A percentile compares a stretch with the other conserved stretches of the same genome.
Evolutionary conservation across 1,140 invertebrate species (phyloP).

Genomic region (Metaphire vulgaris): DNA sequence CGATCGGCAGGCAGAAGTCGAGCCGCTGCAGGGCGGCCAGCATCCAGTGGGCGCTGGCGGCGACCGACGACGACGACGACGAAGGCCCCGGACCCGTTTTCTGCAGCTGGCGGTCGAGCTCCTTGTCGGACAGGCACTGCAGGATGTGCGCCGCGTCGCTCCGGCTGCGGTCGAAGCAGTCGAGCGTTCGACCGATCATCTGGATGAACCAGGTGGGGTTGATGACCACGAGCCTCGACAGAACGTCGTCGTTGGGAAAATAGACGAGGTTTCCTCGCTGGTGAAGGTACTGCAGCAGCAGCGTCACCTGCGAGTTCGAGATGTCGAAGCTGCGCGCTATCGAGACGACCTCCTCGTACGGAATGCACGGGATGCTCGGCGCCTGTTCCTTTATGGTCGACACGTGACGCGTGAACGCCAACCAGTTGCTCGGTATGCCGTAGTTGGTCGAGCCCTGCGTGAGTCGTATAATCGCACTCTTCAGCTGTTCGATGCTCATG

Average conservation of each 20-base stretch:
- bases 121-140: constrained; percentile 20
- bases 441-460: neutral
- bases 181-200: constrained; percentile 16
- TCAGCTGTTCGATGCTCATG: constrained; percentile 28
- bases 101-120: constrained; percentile 25
- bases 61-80: neutral
- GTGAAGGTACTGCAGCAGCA: constrained; percentile 28
- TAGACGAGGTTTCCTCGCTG: constrained; percentile 24
- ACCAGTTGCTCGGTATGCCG: constrained; percentile 21
- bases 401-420: constrained; percentile 21
- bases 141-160: neutral
- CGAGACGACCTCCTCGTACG: constrained; percentile 27
- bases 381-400: constrained; percentile 19
- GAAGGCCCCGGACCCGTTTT: neutral
- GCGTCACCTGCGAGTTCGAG: constrained; percentile 12
- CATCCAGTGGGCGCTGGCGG: constrained; percentile 21
- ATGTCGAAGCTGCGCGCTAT: constrained; percentile 27
- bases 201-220: constrained; percentile 29
- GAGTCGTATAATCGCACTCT: constrained; percentile 23
- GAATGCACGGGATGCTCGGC: constrained; percentile 14
- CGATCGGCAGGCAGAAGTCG: constrained; percentile 18
- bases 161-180: neutral
- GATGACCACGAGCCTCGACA: constrained; percentile 26
- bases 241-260: constrained; percentile 17
- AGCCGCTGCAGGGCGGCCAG: constrained; percentile 25